Conservation (phyloP, 1,140 invertebrate species). For the Dreissena rostriformis region DNA sequence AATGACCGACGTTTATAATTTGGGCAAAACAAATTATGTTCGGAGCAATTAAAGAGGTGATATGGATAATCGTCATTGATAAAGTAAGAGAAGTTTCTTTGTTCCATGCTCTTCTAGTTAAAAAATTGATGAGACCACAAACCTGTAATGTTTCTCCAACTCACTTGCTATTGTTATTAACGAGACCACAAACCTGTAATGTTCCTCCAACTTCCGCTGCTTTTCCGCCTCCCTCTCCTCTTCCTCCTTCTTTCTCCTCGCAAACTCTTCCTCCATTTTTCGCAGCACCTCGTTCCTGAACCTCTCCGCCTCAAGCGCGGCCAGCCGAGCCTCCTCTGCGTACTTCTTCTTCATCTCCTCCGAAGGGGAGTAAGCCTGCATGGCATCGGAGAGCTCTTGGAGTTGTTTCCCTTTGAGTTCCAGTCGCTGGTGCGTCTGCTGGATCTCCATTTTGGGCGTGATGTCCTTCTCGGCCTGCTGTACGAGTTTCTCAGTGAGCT, state of each 20-base stretch:
- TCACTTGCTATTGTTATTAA: conserved; percentile 10
- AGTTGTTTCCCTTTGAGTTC: conserved; percentile 78
- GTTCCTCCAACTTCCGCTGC: conserved; percentile 70
- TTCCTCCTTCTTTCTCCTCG: conserved; percentile 69
- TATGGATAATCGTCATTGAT: too few relatives aligned
- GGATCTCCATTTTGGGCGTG: conserved; percentile 68
- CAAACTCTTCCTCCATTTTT: conserved; percentile 75
- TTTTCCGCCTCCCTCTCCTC: conserved; percentile 72
- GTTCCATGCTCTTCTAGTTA: too few relatives aligned
- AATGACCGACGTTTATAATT: too few relatives aligned
- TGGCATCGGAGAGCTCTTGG: conserved; percentile 76
- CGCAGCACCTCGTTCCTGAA: conserved; percentile 69
- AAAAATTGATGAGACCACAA: too few relatives aligned
- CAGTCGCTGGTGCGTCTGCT: conserved; percentile 72
- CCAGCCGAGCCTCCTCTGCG: conserved; percentile 71
- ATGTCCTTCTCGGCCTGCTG: conserved; percentile 72
- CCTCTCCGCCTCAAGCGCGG: conserved; percentile 65
- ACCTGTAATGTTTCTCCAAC: conserved; percentile 72
- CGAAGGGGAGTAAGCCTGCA: conserved; percentile 72
- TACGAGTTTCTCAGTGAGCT: conserved; percentile 69
- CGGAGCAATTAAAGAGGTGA: too few relatives aligned
- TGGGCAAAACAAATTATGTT: too few relatives aligned
- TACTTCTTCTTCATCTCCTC: conserved; percentile 75
- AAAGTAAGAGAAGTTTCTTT: too few relatives aligned
- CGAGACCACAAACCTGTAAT: conserved; percentile 63